Evolutionary conservation across 2,888 invertebrate genomes (phyloP).

Genomic region (Abscondita cerata): DNA sequence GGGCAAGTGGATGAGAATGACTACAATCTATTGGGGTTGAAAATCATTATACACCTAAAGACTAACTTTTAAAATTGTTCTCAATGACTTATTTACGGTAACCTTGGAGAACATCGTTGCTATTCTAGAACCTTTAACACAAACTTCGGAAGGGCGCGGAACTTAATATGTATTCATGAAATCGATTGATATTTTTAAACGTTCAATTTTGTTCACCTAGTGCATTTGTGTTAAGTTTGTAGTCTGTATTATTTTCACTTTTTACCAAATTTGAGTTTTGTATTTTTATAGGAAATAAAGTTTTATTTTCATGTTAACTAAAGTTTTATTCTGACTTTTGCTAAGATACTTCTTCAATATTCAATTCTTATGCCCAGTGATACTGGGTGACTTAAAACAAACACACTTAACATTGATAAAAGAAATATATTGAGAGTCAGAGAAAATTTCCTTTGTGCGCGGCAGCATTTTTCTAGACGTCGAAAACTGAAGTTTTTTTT

Average conservation of each 20-base stretch:
- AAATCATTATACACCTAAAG: not conserved
- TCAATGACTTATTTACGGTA: not conserved
- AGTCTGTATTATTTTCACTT: not conserved
- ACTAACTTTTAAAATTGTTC: constrained; percentile 4
- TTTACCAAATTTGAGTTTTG: too few relatives aligned
- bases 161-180: not conserved
- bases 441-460: too few relatives aligned
- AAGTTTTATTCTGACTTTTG: constrained; percentile 1
- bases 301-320: not conserved
- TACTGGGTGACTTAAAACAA: too few relatives aligned
- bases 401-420: too few relatives aligned
- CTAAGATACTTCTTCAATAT: not conserved
- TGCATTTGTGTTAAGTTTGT: not conserved
- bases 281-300: constrained; percentile 4
- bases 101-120: not conserved
- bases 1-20: not conserved
- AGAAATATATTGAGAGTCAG: too few relatives aligned
- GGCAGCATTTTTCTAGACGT: too few relatives aligned
- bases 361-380: too few relatives aligned
- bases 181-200: constrained; percentile 1
- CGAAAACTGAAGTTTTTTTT: too few relatives aligned
- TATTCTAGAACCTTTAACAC: too few relatives aligned
- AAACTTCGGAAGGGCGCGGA: too few relatives aligned
- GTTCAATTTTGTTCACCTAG: not conserved
- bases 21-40: not conserved